Base-by-base conservation (phyloP, 2,113 vertebrate genomes). In the Athene noctua region DNA sequence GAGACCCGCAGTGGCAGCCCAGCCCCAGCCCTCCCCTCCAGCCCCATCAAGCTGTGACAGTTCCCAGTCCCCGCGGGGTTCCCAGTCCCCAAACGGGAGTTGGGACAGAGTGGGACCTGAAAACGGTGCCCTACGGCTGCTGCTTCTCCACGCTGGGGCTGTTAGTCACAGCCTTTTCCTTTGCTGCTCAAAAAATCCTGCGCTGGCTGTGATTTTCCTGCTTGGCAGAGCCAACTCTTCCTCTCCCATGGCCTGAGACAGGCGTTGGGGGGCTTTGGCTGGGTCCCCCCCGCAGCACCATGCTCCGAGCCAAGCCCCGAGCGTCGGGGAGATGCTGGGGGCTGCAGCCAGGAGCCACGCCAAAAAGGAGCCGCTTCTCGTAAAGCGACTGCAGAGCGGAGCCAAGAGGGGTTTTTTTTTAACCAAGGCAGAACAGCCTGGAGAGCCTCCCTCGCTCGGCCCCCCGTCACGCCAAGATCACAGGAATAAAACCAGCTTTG, bases 161-260 rank as follows among this genome's bases (percentile, higher is more conserved):
- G 66, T 6, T 2, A 1, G 12, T 26, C 22, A 8, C 55, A 49
- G 10, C n/a, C 21, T 23, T 44, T 11, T 30, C 58, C 78, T 52
- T 52, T 13, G 10, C 71, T 1, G 0, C 4, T 34, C 0, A 0
- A 52, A 34, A 67, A 92, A 26, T 5, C 3, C 65, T 12, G 30
- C 0, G 3, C 42, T 25, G 29, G 65, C 7, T 13, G 5, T 3
- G 32, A 52, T 81, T 46, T 59, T 63, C 68, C 59, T 29, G 15
- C 78, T 22, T 15, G 54, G 75, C 40, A 61, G 34, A 52, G 54
- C 40, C 1, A 1, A n/a, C 40, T 7, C 42, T 65, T 80, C 36
- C 25, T 19, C 13, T 17, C 12, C 2, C 0, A 3, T 0, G 38
- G 32, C 4, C 40, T 13, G 40, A 46, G 68, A 7, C 0, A 1